Evolutionary conservation across 2,113 vertebrate species (phyloP), one percentile per base, ranked within the genome.

Genomic region (Hypomesus transpacificus): DNA sequence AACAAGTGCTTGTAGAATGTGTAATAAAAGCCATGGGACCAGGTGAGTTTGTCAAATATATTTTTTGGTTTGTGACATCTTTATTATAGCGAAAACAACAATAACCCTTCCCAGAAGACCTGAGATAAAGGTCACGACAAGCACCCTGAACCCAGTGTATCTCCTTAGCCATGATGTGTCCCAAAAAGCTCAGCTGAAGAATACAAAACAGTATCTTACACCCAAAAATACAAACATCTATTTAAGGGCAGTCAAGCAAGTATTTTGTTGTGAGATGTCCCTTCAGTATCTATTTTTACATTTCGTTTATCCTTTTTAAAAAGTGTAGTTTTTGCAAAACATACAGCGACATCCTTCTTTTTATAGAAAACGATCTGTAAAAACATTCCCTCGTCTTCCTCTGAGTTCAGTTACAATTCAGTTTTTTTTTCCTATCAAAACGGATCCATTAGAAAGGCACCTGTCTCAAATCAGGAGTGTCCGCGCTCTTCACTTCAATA

Each of bases 31-130:
- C 34, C 17, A 66, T 46, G 9, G 34, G 69, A 56, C 46, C 58
- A 72, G 54, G 59, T 70, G 58, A 39, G 66, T 87, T 84, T 87
- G 80, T 84, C 77, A 87, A 88, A 26, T 16, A 85, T 89, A 86
- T 90, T 91, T 83, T 91, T 92, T 91, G 87, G 89, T 90, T 88
- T 81, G 75, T 78, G 80, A 90, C 84, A 87, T 87, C 77, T 75
- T 83, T 84, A 85, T 88, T 86, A 82, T 81, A 87, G 87, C 87
- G 73, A 81, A 74, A 79, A 75, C 50, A 75, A 80, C 79, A 85
- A 21, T 53, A 59, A 81, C 76, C 60, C 71, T 75, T 76, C 46
- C 69, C 63, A 83, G 65, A 63, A 70, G 82, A 76, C 74, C 58
- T 69, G 16, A 77, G 31, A 54, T 18, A 52, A 64, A 64, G 70